Conservation (phyloP, 2,113 vertebrate genomes). For the Colossoma macropomum region DNA sequence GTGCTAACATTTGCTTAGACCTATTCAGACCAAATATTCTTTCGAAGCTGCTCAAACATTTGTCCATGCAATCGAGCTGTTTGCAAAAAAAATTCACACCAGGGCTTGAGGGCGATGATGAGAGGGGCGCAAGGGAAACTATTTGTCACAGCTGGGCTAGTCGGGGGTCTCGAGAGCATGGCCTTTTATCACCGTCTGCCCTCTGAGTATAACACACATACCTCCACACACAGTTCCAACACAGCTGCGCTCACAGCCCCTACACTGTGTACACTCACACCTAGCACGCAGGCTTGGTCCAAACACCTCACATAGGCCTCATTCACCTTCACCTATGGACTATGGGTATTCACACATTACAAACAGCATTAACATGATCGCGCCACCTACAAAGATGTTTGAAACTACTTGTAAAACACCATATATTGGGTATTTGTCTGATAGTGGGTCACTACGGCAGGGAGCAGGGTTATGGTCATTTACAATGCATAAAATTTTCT, state of each 20-base stretch:
- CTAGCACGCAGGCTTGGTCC: slow-evolving; percentile 34
- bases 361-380: slow-evolving; percentile 17
- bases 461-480: neutral
- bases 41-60: slow-evolving; percentile 73
- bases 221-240: slow-evolving; percentile 38
- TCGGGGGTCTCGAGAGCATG: slow-evolving; percentile 63
- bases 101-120: slow-evolving; percentile 60
- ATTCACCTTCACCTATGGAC: neutral
- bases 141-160: slow-evolving; percentile 73
- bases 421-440: neutral
- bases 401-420: slow-evolving; percentile 7
- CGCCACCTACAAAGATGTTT: neutral
- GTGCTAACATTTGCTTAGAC: slow-evolving; percentile 66
- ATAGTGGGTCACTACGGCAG: neutral
- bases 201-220: slow-evolving; percentile 47
- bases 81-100: slow-evolving; percentile 79
- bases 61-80: slow-evolving; percentile 69
- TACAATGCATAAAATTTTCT: neutral
- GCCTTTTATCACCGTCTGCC: slow-evolving; percentile 67
- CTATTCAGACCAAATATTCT: slow-evolving; percentile 58
- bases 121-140: slow-evolving; percentile 67
- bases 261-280: slow-evolving; percentile 41
- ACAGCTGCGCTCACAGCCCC: slow-evolving; percentile 53
- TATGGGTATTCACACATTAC: slow-evolving; percentile 15
- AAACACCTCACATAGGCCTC: slow-evolving; percentile 34